A percentile compares a stretch with the other conserved stretches of the same genome.
Evolutionary conservation across 2,888 invertebrate genomes (phyloP).

Genomic region (Xestia sexstrigata): DNA sequence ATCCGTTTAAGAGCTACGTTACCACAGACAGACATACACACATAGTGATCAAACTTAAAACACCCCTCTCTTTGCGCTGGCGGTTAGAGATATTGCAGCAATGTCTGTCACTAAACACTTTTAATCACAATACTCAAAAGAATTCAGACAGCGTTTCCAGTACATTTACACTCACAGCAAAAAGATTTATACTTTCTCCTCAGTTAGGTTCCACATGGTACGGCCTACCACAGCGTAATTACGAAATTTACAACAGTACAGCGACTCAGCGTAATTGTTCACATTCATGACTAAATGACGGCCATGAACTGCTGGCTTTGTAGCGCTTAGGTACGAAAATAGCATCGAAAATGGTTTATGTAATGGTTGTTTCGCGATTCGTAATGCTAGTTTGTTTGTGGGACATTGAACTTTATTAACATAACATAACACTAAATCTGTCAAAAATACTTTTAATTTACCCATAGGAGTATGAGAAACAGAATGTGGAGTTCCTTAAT

Average conservation of each 20-base stretch:
- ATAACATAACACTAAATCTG: background rate
- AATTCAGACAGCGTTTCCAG: constrained; percentile 30
- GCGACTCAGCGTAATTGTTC: constrained; percentile 59
- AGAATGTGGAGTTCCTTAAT: too few relatives aligned
- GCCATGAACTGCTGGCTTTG: constrained; percentile 44
- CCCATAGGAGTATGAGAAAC: too few relatives aligned
- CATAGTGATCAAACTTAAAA: too few relatives aligned
- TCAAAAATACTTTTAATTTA: background rate
- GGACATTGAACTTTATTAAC: constrained; percentile 15
- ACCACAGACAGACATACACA: too few relatives aligned
- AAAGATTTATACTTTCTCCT: constrained; percentile 65
- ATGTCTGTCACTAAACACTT: too few relatives aligned
- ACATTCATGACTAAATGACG: constrained; percentile 54
- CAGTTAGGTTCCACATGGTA: constrained; percentile 60
- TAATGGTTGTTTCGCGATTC: constrained; percentile 1
- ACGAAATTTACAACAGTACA: constrained; percentile 60
- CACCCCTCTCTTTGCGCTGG: too few relatives aligned
- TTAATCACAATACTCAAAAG: background rate
- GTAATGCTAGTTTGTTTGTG: background rate
- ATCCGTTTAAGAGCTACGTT: too few relatives aligned
- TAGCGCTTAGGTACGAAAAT: constrained; percentile 21
- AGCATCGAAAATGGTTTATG: constrained; percentile 8
- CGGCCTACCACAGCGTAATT: constrained; percentile 66
- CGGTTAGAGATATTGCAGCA: too few relatives aligned
- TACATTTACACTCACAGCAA: constrained; percentile 41